Evolutionary conservation across 2,888 invertebrate genomes (phyloP).

Genomic region (Graphium colonna): DNA sequence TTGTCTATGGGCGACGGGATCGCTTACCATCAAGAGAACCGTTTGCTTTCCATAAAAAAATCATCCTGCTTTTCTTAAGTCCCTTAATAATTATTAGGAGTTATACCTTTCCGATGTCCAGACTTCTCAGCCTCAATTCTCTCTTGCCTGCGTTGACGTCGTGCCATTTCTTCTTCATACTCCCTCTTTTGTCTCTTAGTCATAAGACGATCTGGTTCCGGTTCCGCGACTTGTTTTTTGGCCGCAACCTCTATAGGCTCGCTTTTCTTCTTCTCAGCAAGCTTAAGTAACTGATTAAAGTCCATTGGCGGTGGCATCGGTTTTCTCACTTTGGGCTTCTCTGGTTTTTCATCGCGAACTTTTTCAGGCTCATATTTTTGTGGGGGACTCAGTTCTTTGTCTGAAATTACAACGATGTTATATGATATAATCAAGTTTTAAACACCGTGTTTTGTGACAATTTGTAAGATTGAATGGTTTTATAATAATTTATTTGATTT

Average conservation of each 20-base stretch:
- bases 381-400: constrained; percentile 53
- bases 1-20: too few species aligned
- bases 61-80: too few species aligned
- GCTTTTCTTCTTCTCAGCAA: constrained; percentile 91
- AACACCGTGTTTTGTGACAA: too few species aligned
- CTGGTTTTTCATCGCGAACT: constrained; percentile 63
- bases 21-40: too few species aligned
- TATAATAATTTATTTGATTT: too few species aligned
- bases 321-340: constrained; percentile 81
- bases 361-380: constrained; percentile 61
- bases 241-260: constrained; percentile 82
- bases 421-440: too few species aligned
- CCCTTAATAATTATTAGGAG: too few species aligned
- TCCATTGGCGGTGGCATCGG: constrained; percentile 87
- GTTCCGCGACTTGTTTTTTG: constrained; percentile 60
- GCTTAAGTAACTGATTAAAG: constrained; percentile 87
- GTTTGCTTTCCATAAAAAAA: too few species aligned
- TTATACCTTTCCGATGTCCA: constrained; percentile 47
- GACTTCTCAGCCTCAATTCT: constrained; percentile 58
- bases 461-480: too few species aligned
- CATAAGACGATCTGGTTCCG: constrained; percentile 85
- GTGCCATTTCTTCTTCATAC: constrained; percentile 85
- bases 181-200: constrained; percentile 90
- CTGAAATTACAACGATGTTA: too few species aligned
- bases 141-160: constrained; percentile 73